Evolutionary conservation across 2,888 invertebrate species (phyloP), one percentile per base, ranked within the genome.

Genomic region (Dioctria linearis): DNA sequence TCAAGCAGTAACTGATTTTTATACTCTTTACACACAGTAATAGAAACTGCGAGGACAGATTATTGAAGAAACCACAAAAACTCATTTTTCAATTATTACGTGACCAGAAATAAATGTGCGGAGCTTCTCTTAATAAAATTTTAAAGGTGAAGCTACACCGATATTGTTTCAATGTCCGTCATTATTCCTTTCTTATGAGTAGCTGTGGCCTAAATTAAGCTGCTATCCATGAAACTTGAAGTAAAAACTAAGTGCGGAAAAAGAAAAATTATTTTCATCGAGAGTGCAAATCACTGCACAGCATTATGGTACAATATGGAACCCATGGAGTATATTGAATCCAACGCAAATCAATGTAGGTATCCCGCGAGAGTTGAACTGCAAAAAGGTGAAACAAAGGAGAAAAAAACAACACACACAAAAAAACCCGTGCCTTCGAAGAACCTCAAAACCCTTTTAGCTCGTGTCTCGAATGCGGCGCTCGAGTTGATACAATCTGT

Each of bases 381-480:
- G 54, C 54, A 54, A 54, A 6, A 54, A 54, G 3, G 11, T 11
- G 11, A 54, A 54, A 25, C 25, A 54, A 54, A 8, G 54, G 25
- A 25, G 25, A 25, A 25, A 25, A 25, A 25, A 25, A 25, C 25
- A 25, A 25, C n/a, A 25, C 25, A 25, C 25, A 51, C 3, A 61
- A 61, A 61, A 6, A 8, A 61, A 4, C 3, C n/a, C 61, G 9
- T 11, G 6, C 43, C 66, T 25, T 42, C 13, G 66, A 37, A 63
- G 76, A 49, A 81, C 81, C 78, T 81, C 75, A 79, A 81, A 81
- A 82, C 82, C 82, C 80, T 82, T 82, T 82, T 82, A 82, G 82
- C 82, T 82, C 82, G 82, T 82, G 82, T 82, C 82, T 82, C 63
- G 76, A 63, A 78, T 67, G 65, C 49, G 40, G 69, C 80, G 75